A percentile compares a stretch with the other conserved stretches of the same genome.
These are phyloP conservation scores for Ranitomeya variabilis DNA, from an alignment of 2,113 vertebrate genomes.

Conservation along the genomic window DNA sequence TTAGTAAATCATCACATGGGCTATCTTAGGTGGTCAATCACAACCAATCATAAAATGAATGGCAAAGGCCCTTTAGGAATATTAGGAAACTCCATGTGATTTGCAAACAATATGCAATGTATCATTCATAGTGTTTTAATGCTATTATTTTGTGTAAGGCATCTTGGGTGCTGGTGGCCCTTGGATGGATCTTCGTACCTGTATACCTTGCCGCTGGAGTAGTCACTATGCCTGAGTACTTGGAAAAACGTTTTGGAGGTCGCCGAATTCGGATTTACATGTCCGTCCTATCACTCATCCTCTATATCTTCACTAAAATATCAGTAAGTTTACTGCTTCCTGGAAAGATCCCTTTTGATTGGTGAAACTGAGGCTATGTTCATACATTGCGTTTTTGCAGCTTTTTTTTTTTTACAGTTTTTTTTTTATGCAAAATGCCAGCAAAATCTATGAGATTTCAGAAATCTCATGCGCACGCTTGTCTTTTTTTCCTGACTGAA, in stretches of 20 bases:
- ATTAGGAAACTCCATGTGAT: background rate
- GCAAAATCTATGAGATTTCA: too few species aligned
- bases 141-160: conserved; percentile 70
- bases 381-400: too few species aligned
- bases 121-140: background rate
- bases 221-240: conserved; percentile 90
- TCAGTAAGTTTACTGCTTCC: conserved; percentile 75
- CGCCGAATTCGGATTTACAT: conserved; percentile 87
- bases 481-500: too few species aligned
- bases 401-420: too few species aligned
- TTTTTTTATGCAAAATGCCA: too few species aligned
- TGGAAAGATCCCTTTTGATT: too few species aligned
- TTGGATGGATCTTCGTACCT: conserved; percentile 90
- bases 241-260: conserved; percentile 90
- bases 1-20: too few species aligned
- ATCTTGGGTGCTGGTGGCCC: conserved; percentile 83
- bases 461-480: too few species aligned
- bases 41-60: background rate
- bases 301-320: conserved; percentile 92
- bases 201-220: conserved; percentile 88
- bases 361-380: too few species aligned
- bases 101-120: background rate
- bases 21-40: background rate
- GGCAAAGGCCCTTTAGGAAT: background rate
- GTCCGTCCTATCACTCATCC: conserved; percentile 84